phyloP scores from a whole-genome alignment of 2,888 invertebrate genomes.

The Octodonta nipae region DNA sequence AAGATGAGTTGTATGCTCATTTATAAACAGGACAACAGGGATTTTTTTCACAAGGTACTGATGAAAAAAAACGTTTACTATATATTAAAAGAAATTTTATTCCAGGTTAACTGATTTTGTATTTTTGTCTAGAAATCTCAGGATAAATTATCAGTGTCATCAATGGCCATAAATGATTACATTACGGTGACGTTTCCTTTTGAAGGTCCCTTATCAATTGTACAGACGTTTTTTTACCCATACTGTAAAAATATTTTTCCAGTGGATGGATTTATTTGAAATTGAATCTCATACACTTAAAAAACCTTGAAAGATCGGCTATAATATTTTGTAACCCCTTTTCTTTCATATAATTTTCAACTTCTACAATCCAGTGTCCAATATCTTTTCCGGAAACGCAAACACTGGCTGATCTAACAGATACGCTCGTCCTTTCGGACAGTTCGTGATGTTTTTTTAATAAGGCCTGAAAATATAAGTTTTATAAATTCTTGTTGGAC shows the following conservation, averaged over 20 bases:
- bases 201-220: conserved; percentile 13
- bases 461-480: too few species aligned
- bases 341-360: conserved; percentile 15
- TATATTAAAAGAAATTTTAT: too few species aligned
- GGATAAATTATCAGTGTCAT: too few species aligned
- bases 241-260: conserved; percentile 14
- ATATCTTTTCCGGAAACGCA: conserved; percentile 19
- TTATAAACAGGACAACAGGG: conserved; percentile 21
- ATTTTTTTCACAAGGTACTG: too few species aligned
- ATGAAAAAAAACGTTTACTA: too few species aligned
- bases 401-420: conserved; percentile 20
- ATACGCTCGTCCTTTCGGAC: conserved; percentile 6
- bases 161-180: too few species aligned
- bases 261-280: conserved; percentile 18
- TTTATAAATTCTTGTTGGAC: too few species aligned
- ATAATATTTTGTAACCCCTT: conserved; percentile 13
- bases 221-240: conserved; percentile 19
- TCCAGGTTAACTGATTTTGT: conserved; percentile 11
- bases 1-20: conserved; percentile 11
- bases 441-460: conserved; percentile 1
- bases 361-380: conserved; percentile 18
- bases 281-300: conserved; percentile 7
- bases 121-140: too few species aligned
- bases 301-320: conserved; percentile 14
- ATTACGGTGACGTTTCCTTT: conserved; percentile 20